Base-by-base conservation (phyloP, 2,113 vertebrate genomes). In the Macquaria ambigua region DNA sequence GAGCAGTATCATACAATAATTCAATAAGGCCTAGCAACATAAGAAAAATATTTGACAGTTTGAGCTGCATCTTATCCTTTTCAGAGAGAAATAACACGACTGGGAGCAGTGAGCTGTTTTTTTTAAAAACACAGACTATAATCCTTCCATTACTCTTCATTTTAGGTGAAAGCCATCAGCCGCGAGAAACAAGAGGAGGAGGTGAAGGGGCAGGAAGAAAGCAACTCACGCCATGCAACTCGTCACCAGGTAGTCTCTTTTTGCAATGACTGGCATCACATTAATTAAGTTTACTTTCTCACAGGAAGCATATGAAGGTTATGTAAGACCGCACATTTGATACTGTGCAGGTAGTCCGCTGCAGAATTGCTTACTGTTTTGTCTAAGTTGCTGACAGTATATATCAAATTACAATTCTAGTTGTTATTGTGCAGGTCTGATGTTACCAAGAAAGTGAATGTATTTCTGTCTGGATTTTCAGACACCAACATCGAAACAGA, bases 141-240 rank as follows among this genome's bases (percentile, higher is more conserved):
- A 55, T 75, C 50, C 41, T 21, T 25, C 16, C 4, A 9, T 72
- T 25, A 31, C 15, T 59, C 25, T 71, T 41, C 6, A 58, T 80
- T 50, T 25, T 48, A 99, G 98, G 98, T 99, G 63, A 98, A 98
- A 96, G 98, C 98, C 1, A 95, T 98, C 93, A 98, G 97, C 80
- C 96, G 98, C 31, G 98, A 99, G 88, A 99, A 99, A 93, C 98
- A 99, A 94, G 97, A 99, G 20, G 98, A 99, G 84, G 98, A 99
- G 74, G 74, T 97, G 64, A 97, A 99, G 83, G 93, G 93, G 37
- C 98, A 98, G 91, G 98, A 98, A 50, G 98, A 99, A 93, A 98
- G 96, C 89, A 98, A 97, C 94, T 96, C 97, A 21, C 96, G 98
- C 80, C 98, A 99, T 1, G 96, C 98, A 80, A 99, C 98, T 78